Conservation (phyloP, 1,140 invertebrate species). For the Lepidostoma basale region DNA sequence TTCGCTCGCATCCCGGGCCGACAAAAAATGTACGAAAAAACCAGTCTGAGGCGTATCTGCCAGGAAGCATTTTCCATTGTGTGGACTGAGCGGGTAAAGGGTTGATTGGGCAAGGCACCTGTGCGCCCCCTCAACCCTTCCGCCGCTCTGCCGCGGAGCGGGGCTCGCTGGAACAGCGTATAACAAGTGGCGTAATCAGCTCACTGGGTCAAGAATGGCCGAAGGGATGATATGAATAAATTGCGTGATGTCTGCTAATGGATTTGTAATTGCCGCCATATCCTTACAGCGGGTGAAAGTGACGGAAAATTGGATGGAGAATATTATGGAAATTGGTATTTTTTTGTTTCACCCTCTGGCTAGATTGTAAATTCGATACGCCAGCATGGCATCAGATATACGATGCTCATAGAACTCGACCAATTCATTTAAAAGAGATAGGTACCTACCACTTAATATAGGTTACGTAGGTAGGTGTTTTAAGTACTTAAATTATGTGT, state of each 20-base stretch:
- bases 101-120: slow-evolving; percentile 40
- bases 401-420: too few species aligned
- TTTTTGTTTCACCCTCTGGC: neutral
- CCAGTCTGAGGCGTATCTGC: slow-evolving; percentile 44
- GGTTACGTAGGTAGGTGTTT: too few species aligned
- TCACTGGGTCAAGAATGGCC: slow-evolving; percentile 25
- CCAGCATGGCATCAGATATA: too few species aligned
- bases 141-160: neutral
- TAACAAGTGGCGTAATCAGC: slow-evolving; percentile 30
- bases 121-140: slow-evolving; percentile 19
- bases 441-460: too few species aligned
- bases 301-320: neutral
- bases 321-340: slow-evolving; percentile 8
- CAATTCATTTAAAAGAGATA: too few species aligned
- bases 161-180: neutral
- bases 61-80: slow-evolving; percentile 45
- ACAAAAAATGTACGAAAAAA: slow-evolving; percentile 45
- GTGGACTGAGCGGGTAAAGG: slow-evolving; percentile 44
- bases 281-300: slow-evolving; percentile 6
- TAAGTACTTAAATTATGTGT: too few species aligned
- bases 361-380: neutral
- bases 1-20: slow-evolving; percentile 41
- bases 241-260: slow-evolving; percentile 11
- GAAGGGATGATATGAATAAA: neutral
- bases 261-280: neutral